phyloP scores from a whole-genome alignment of 2,797 vertebrate genomes.

The Xenopus petersii region DNA sequence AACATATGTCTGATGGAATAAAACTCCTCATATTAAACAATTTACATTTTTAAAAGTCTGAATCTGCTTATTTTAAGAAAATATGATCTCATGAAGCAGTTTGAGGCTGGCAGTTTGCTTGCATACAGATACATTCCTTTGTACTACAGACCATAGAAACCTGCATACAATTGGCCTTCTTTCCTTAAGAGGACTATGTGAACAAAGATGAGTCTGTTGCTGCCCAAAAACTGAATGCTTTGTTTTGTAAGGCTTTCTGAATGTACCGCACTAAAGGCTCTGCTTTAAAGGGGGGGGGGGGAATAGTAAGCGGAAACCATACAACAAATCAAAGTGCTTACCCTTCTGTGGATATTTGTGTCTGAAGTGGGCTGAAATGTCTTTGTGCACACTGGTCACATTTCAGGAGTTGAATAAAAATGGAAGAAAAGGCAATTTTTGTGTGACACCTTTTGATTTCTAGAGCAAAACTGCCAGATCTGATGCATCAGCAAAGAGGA shows the following conservation, averaged over 20 bases:
- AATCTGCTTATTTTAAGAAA: slow-evolving; percentile 66
- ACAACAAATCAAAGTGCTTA: slow-evolving; percentile 63
- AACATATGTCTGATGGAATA: slow-evolving; percentile 54
- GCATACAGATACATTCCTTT: slow-evolving; percentile 75
- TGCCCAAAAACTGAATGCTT: slow-evolving; percentile 75
- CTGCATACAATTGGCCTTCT: slow-evolving; percentile 79
- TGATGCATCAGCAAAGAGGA: slow-evolving; percentile 87
- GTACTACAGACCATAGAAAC: slow-evolving; percentile 73
- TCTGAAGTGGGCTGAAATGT: slow-evolving; percentile 59
- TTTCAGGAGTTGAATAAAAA: slow-evolving; percentile 81
- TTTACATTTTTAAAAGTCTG: slow-evolving; percentile 68
- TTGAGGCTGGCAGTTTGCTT: slow-evolving; percentile 65
- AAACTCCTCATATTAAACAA: slow-evolving; percentile 60
- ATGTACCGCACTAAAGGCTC: slow-evolving; percentile 66
- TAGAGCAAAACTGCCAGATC: slow-evolving; percentile 77
- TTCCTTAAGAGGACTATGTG: slow-evolving; percentile 71
- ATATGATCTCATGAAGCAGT: slow-evolving; percentile 71
- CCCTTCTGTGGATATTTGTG: slow-evolving; percentile 61
- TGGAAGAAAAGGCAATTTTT: slow-evolving; percentile 77
- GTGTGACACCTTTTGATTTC: slow-evolving; percentile 83
- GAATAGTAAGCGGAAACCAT: slow-evolving; percentile 61
- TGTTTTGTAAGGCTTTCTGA: slow-evolving; percentile 74
- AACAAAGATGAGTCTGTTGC: slow-evolving; percentile 84
- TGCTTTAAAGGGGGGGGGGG: slow-evolving; percentile 43
- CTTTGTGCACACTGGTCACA: slow-evolving; percentile 70